Conservation (phyloP, 2,888 invertebrate genomes). For the Nephrotoma guestfalica region DNA sequence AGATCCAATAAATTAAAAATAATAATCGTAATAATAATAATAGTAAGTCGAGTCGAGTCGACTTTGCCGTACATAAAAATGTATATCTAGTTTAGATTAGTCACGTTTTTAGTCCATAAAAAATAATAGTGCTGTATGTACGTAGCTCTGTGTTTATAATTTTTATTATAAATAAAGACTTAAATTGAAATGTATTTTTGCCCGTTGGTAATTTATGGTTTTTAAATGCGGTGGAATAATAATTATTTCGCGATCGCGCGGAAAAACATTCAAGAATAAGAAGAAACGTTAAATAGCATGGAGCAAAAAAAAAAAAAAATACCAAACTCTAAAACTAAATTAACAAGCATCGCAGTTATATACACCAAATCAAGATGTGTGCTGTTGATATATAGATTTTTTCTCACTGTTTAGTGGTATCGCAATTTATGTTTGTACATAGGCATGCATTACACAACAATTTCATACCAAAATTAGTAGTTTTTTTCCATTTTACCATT, state of each 20-base stretch:
- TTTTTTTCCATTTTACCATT: neutral
- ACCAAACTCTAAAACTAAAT: neutral
- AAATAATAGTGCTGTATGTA: neutral
- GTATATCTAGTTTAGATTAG: neutral
- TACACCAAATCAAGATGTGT: neutral
- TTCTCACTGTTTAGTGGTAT: neutral
- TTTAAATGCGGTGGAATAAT: neutral
- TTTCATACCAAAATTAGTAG: neutral
- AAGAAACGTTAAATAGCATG: neutral
- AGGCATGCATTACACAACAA: neutral
- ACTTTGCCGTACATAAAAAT: neutral
- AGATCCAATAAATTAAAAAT: neutral
- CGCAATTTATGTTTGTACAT: neutral
- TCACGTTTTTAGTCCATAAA: neutral
- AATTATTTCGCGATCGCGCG: neutral
- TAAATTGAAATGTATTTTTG: neutral
- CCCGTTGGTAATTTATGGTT: neutral
- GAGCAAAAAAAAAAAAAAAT: neutral
- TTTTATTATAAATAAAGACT: neutral
- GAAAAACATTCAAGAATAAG: neutral
- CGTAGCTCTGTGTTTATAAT: neutral
- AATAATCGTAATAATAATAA: neutral
- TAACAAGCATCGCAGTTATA: neutral
- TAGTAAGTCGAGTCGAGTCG: neutral
- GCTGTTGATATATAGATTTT: neutral